phyloP scores from a whole-genome alignment of 2,113 vertebrate genomes.

The Sinocyclocheilus rhinocerous region DNA sequence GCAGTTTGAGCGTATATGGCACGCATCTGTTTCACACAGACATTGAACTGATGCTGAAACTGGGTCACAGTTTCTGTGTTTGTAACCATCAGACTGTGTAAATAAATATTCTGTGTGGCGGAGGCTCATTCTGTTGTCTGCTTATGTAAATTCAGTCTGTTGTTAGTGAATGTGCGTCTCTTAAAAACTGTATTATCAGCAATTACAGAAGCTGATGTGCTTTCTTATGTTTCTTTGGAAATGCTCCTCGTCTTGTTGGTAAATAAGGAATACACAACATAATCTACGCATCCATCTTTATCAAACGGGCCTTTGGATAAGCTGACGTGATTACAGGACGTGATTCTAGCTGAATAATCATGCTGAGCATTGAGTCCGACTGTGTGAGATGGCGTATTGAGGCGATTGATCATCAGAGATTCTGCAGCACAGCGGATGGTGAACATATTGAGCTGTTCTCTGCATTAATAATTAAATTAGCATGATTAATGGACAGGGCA shows the following conservation, averaged over 20 bases:
- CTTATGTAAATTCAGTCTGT: conserved; percentile 46
- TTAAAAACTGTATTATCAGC: conserved; percentile 39
- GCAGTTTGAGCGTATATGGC: not conserved
- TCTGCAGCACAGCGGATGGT: conserved; percentile 8
- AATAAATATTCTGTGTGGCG: conserved; percentile 3
- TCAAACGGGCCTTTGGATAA: not conserved
- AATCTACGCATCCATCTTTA: not conserved
- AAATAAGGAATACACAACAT: not conserved
- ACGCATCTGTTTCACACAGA: not conserved
- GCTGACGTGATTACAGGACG: conserved; percentile 10
- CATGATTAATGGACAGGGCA: conserved; percentile 45
- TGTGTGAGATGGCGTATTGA: conserved; percentile 24
- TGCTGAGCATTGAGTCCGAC: conserved; percentile 13
- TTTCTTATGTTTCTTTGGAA: conserved; percentile 33
- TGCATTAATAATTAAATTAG: conserved; percentile 51
- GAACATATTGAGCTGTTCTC: conserved; percentile 44
- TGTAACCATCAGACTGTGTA: not conserved
- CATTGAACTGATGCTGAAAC: not conserved
- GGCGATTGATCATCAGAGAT: conserved; percentile 25
- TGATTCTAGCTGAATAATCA: conserved; percentile 12
- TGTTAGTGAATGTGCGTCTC: conserved; percentile 50
- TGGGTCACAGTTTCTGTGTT: not conserved
- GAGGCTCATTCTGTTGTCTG: conserved; percentile 19
- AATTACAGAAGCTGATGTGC: conserved; percentile 49
- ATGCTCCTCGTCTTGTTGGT: not conserved